Conservation (phyloP, 2,888 invertebrate genomes). For the Synanthedon formicaeformis region DNA sequence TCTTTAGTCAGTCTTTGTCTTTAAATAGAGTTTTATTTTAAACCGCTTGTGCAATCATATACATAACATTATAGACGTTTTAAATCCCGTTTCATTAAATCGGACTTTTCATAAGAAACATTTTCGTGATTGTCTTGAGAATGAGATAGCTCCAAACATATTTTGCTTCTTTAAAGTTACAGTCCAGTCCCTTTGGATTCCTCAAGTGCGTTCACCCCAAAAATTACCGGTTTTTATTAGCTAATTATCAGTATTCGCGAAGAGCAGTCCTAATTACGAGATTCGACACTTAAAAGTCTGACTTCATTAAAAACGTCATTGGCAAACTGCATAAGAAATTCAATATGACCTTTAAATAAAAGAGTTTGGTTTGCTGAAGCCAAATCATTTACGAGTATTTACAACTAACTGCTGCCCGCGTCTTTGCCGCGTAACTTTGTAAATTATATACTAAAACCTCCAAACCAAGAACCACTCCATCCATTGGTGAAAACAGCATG, state of each 20-base stretch:
- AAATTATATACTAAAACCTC: too few relatives aligned
- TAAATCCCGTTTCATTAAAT: too few relatives aligned
- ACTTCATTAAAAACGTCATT: neutral
- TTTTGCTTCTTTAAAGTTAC: neutral
- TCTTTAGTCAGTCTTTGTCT: too few relatives aligned
- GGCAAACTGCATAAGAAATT: neutral
- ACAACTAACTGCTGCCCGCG: too few relatives aligned
- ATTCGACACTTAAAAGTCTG: constrained; percentile 11
- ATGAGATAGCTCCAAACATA: neutral
- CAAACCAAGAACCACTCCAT: too few relatives aligned
- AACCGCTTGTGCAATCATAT: too few relatives aligned
- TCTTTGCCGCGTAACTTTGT: too few relatives aligned
- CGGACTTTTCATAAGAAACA: too few relatives aligned
- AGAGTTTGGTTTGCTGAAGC: neutral
- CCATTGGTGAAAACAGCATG: too few relatives aligned
- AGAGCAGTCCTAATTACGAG: constrained; percentile 18
- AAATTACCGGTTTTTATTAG: constrained; percentile 24
- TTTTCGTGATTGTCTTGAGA: neutral
- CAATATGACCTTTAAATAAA: too few relatives aligned
- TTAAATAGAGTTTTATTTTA: too few relatives aligned
- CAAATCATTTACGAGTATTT: neutral
- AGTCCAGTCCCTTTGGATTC: constrained; percentile 9
- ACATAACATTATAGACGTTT: too few relatives aligned
- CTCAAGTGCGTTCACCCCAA: constrained; percentile 14
- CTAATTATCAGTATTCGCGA: constrained; percentile 28